phyloP scores from a whole-genome alignment of 2,888 invertebrate genomes.

The Polylopha cassiicola region DNA sequence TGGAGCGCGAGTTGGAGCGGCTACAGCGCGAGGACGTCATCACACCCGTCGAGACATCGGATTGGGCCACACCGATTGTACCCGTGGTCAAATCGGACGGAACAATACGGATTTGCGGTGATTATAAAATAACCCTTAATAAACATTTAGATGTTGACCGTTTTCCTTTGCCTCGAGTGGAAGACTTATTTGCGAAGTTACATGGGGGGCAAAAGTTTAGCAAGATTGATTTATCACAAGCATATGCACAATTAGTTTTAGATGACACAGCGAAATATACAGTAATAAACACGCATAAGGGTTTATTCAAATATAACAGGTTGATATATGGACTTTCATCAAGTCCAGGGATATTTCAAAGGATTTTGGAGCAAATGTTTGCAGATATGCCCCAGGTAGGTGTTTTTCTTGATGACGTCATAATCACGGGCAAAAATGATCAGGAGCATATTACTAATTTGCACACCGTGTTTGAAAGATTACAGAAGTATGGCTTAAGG shows the following conservation, averaged over 20 bases:
- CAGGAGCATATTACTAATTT: conserved; percentile 1
- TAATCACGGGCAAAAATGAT: not conserved
- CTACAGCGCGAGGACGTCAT: no score
- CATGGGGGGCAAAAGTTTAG: not conserved
- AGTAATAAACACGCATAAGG: not conserved
- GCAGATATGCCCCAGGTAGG: not conserved
- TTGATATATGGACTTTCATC: no score
- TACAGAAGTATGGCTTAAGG: conserved; percentile 3
- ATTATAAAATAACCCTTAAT: no score
- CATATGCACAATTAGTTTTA: not conserved
- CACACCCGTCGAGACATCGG: no score
- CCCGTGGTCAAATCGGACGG: no score
- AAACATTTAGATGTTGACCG: no score
- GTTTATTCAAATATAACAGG: conserved; percentile 1
- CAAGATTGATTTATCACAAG: conserved; percentile 3
- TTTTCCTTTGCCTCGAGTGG: conserved; percentile 2
- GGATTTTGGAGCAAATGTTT: conserved; percentile 1
- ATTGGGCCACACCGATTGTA: no score
- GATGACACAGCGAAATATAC: not conserved
- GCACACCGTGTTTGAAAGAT: conserved; percentile 6
- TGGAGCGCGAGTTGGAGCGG: no score
- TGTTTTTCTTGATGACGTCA: conserved; percentile 4
- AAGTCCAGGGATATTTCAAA: no score
- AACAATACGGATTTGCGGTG: no score
- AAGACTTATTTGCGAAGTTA: not conserved